Evolutionary conservation across 2,888 invertebrate species (phyloP).

Genomic region (Keiferia lycopersicella): DNA sequence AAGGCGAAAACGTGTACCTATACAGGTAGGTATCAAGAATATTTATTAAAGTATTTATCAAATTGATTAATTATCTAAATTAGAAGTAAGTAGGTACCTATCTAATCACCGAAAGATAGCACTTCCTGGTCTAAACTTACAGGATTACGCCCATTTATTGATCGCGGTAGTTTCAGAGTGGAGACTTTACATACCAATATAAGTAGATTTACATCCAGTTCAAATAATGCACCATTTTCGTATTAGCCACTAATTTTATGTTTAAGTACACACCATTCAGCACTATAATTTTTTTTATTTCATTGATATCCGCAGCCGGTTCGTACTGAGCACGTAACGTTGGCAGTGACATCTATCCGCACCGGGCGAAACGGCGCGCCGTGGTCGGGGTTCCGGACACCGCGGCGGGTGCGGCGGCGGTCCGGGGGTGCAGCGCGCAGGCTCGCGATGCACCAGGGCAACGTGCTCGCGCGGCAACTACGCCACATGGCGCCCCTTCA

Average conservation of each 20-base stretch:
- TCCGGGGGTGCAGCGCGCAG: constrained; percentile 13
- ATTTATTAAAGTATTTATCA: no score
- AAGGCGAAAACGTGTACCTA: no score
- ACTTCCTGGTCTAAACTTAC: not conserved
- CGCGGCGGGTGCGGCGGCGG: not conserved
- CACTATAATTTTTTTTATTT: not conserved
- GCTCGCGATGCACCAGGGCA: constrained; percentile 7
- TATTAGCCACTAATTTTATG: not conserved
- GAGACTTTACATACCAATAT: constrained; percentile 8
- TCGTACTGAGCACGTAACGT: not conserved
- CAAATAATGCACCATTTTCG: not conserved
- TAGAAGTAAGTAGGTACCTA: not conserved
- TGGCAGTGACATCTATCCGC: constrained; percentile 13
- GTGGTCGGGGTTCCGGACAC: no score
- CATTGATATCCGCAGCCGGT: constrained; percentile 5
- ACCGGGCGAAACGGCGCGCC: no score
- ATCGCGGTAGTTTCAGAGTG: constrained; percentile 3
- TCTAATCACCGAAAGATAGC: not conserved
- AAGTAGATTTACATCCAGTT: constrained; percentile 9
- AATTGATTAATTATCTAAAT: no score
- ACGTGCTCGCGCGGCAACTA: constrained; percentile 16
- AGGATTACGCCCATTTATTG: constrained; percentile 20
- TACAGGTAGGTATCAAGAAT: no score
- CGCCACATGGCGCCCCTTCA: constrained; percentile 49
- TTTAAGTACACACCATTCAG: not conserved